Base-by-base conservation (phyloP, 2,888 invertebrate genomes). In the Netelia melanura region DNA sequence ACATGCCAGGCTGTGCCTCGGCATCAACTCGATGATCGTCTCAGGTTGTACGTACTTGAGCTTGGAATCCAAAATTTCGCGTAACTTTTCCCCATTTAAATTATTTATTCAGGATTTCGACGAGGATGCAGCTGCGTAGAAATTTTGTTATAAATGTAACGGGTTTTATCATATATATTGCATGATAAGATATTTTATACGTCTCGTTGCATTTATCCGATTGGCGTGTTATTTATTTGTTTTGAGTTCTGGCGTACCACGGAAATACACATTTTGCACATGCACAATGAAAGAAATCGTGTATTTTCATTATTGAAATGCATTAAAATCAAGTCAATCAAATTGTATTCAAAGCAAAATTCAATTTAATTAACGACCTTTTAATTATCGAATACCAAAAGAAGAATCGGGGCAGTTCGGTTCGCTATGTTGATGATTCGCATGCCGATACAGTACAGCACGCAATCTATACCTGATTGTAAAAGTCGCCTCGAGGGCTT, bases 41-140 rank as follows among this genome's bases (percentile, higher is more conserved):
- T 86, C 79, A 71, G 75, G 86, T 80, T 88, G 86, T 84, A 86
- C 83, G 30, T 83, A 86, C 83, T 48, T 25, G 81, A 83, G 81
- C 86, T n/a, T 14, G 17, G 11, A 84, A 43, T 8, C 14, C 65
- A 14, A 3, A 43, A 65, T 21, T 17, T 43, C 48, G 14, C 48
- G 14, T 48, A 48, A 14, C 14, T 48, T 14, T 48, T 14, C 14
- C 48, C 10, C 48, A 2, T 48, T 14, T 14, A 48, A 14, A 14
- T 48, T 48, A 14, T 14, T 3, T 48, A 48, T 3, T 38, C 11
- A 48, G 2, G 11, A 48, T 48, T 48, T 48, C 14, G 14, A 3
- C 11, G 48, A 48, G 11, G 38, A 38, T 38, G 38, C 6, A 48
- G 11, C 14, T 3, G 48, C 48, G 14, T 48, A 3, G 14, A 48